phyloP scores from a whole-genome alignment of 2,113 vertebrate genomes.

The Nyctibius bracteatus region DNA sequence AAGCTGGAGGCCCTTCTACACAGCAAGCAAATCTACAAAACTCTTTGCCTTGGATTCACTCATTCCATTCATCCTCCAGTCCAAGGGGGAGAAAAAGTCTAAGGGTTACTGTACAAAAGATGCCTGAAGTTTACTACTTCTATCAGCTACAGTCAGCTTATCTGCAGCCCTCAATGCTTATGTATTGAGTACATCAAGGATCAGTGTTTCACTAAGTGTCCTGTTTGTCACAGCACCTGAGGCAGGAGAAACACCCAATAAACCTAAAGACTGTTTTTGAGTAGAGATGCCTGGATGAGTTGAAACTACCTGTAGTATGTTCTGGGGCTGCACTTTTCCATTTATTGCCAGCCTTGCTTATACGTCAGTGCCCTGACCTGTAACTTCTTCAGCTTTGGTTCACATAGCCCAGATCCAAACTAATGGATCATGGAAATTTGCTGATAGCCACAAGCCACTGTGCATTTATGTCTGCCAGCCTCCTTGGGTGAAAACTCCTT shows the following conservation, averaged over 20 bases:
- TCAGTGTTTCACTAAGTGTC: neutral
- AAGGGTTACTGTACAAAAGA: neutral
- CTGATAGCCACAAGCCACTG: neutral
- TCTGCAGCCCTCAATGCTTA: neutral
- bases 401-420: neutral
- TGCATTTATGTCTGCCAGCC: neutral
- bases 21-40: neutral
- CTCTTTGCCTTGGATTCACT: neutral
- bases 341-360: neutral
- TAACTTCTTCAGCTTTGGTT: neutral
- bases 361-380: neutral
- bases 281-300: neutral
- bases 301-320: neutral
- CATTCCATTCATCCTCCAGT: neutral
- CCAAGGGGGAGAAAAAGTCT: neutral
- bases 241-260: neutral
- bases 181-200: neutral
- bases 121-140: neutral
- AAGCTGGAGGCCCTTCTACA: neutral
- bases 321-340: neutral
- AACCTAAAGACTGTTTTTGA: neutral
- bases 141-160: neutral
- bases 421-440: neutral
- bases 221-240: neutral
- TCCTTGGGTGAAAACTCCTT: neutral